Evolutionary conservation across 2,888 invertebrate species (phyloP).

Genomic region (Yponomeuta sedellus): DNA sequence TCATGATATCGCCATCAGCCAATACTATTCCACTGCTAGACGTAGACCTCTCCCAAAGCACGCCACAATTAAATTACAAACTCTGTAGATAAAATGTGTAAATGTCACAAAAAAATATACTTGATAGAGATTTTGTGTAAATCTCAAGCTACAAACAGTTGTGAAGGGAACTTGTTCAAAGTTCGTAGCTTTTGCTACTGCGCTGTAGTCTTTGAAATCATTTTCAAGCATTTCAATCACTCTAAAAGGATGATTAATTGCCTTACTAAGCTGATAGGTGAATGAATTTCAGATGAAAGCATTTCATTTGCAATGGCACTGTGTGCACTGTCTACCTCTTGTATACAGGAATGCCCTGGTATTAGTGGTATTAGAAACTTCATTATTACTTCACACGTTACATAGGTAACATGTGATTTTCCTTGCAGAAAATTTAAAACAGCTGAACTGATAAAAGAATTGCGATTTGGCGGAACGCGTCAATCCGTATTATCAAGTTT

Average conservation of each 20-base stretch:
- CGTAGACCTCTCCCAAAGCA: too few relatives aligned
- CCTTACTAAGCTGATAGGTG: constrained; percentile 8
- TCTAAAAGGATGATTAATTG: constrained; percentile 7
- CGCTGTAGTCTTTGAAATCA: too few relatives aligned
- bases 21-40: too few relatives aligned
- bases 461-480: constrained; percentile 13
- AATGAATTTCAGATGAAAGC: background rate
- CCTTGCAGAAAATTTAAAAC: constrained; percentile 13
- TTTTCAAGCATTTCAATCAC: constrained; percentile 14
- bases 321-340: constrained; percentile 14
- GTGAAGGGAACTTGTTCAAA: too few relatives aligned
- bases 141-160: too few relatives aligned
- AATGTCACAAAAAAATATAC: too few relatives aligned
- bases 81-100: too few relatives aligned
- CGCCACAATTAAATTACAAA: too few relatives aligned
- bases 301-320: constrained; percentile 5
- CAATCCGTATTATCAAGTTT: constrained; percentile 16
- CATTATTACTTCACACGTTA: constrained; percentile 6
- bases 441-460: constrained; percentile 13
- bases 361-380: background rate
- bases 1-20: too few relatives aligned
- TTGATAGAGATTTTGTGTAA: too few relatives aligned
- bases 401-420: constrained; percentile 15
- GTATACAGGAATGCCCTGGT: constrained; percentile 11
- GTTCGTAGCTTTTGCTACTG: too few relatives aligned